These are phyloP conservation scores for Ceratosolen solmsi DNA, from an alignment of 1,140 invertebrate species.

Conservation along the genomic window DNA sequence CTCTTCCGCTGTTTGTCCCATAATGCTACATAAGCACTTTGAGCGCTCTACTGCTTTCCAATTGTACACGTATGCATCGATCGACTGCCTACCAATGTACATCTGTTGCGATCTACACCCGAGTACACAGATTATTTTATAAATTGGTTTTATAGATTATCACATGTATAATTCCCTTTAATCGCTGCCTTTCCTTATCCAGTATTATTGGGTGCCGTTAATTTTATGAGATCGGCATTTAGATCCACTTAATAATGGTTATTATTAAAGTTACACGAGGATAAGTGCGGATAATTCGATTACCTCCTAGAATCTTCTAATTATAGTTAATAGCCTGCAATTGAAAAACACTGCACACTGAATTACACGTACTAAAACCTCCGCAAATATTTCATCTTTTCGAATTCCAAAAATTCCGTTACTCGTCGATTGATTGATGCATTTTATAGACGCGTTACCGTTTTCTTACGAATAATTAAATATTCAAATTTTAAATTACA, in stretches of 20 bases:
- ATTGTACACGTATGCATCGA: background rate
- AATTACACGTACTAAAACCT: background rate
- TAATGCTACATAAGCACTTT: background rate
- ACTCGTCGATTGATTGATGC: too few species aligned
- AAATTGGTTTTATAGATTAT: conserved; percentile 1
- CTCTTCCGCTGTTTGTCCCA: background rate
- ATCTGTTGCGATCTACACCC: background rate
- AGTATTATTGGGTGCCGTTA: background rate
- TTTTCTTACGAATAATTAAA: too few species aligned
- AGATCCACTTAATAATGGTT: background rate
- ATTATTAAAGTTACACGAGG: background rate
- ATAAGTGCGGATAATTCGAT: background rate
- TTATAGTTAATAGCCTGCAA: background rate
- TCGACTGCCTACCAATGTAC: background rate
- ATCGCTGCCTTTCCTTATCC: background rate
- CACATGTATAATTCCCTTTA: background rate
- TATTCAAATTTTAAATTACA: too few species aligned
- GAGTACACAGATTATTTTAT: background rate
- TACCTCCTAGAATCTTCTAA: background rate
- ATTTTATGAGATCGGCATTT: background rate
- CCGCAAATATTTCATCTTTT: too few species aligned
- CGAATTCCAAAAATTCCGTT: too few species aligned
- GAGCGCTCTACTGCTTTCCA: background rate
- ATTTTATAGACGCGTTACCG: too few species aligned
- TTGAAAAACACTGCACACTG: background rate